Base-by-base conservation (phyloP, 1,140 invertebrate species). In the Tetramorium parvispinum region DNA sequence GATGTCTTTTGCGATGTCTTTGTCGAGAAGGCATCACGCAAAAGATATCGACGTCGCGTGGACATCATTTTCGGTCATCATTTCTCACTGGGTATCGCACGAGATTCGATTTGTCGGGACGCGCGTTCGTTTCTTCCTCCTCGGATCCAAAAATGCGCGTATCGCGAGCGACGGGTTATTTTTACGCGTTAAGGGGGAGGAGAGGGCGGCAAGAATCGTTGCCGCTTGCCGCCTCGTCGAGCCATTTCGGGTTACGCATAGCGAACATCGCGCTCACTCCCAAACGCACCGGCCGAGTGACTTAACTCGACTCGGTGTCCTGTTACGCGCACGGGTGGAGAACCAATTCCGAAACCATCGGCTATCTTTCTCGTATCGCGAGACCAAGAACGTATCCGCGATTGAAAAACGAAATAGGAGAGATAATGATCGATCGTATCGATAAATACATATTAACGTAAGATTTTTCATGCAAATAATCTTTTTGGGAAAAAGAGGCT, bases 171-270 rank as follows among this genome's bases (percentile, higher is more conserved):
- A 93, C 40, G 91, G 92, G 92, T 94, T 95, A 95, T 95, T 95
- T 95, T 94, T 95, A 94, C 77, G 81, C 91, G 83, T 61, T 65
- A 85, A 76, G 90, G 82, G 87, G 81, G 85, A 87, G 88, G 88
- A 86, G 85, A 87, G 91, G 79, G 83, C 85, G 81, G 75, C 21
- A 79, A 85, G 87, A 66, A 85, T 86, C 68, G 81, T 82, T 77
- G 68, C 55, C 53, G 78, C 55, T 57, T 82, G 59, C 68, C 51
- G 89, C 61, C 77, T 49, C 51, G 59, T 55, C 94, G 92, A 91
- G 92, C 94, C 94, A 93, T 95, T 95, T 95, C 93, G 94, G 94
- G 94, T 94, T 93, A 94, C 91, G 91, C 92, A 88, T 88, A 90
- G 75, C 85, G 83, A 86, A 63, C 85, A 87, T 89, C 90, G 87